Evolutionary conservation across 2,113 vertebrate species (phyloP), one percentile per base, ranked within the genome.

Genomic region (Xiphophorus hellerii): DNA sequence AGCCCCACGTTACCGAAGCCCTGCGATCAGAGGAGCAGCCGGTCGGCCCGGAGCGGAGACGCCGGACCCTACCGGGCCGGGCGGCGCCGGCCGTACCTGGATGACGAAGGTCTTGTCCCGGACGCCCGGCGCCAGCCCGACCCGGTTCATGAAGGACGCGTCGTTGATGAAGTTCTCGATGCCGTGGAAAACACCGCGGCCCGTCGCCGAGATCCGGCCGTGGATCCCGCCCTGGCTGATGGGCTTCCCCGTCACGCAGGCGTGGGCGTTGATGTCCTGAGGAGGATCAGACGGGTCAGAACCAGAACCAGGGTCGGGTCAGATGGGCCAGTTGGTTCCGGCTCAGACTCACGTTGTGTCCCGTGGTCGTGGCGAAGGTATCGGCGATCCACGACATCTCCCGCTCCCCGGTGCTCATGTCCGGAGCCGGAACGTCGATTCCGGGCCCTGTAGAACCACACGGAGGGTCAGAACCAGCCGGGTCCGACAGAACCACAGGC

Each of bases 301-400:
- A 48, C 15, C 44, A 48, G 44, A 48, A 48, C 15, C 15, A 35
- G 35, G 35, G 13, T 42, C 13, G 39, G 39, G 3, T 42, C 39
- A 37, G 35, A 37, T 27, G 13, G 25, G 60, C 2, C 10, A 15
- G 61, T 28, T 17, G 62, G 62, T 17, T 63, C 62, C 13, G 28
- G n/a, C 5, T 48, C 42, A 20, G 35, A 89, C 93, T 94, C 84
- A 94, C 93, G 1, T 88, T 81, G 87, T 92, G 96, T 82, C 97
- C 98, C 91, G 98, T 97, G 78, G 97, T 97, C 92, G 95, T 99
- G 80, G 98, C 97, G 28, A 96, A 99, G 63, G 97, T 99, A 92
- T 99, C 98, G 0, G 98, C 98, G 44, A 99, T 99, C 98, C 98
- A 99, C 82, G 98, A 99, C 98, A 99, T 99, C 89, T 99, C 98